A percentile compares a stretch with the other conserved stretches of the same genome.
phyloP scores from a whole-genome alignment of 2,888 invertebrate species.

The Aphrophora alni region DNA sequence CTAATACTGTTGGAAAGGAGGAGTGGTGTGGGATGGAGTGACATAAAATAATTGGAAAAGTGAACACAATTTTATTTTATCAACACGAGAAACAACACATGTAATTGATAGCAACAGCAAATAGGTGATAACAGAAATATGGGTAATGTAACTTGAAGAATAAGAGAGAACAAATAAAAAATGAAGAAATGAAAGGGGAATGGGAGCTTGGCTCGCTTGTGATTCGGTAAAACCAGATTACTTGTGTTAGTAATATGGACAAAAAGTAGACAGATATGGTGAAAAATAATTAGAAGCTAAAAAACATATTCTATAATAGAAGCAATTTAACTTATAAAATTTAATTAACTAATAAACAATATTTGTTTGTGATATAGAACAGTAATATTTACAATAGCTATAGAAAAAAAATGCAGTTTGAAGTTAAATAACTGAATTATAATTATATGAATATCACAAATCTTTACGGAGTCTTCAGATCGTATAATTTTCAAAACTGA shows the following conservation, averaged over 20 bases:
- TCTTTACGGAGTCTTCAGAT: not conserved
- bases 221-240: no score
- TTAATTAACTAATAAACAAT: not conserved
- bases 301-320: not conserved
- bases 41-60: not conserved
- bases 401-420: not conserved
- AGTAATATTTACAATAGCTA: conserved; percentile 5
- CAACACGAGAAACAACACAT: not conserved
- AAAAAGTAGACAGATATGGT: no score
- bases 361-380: not conserved
- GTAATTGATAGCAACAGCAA: no score
- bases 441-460: conserved; percentile 1
- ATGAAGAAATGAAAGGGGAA: no score
- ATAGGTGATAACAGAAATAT: no score
- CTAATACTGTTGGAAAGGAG: no score
- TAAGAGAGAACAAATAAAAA: no score
- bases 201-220: no score
- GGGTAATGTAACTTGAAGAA: no score
- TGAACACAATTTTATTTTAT: not conserved
- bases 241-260: no score
- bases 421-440: not conserved
- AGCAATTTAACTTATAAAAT: not conserved
- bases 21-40: not conserved
- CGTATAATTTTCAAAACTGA: not conserved
- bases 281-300: no score